Conservation (phyloP, 2,797 vertebrate species). For the Epinephelus awoara region DNA sequence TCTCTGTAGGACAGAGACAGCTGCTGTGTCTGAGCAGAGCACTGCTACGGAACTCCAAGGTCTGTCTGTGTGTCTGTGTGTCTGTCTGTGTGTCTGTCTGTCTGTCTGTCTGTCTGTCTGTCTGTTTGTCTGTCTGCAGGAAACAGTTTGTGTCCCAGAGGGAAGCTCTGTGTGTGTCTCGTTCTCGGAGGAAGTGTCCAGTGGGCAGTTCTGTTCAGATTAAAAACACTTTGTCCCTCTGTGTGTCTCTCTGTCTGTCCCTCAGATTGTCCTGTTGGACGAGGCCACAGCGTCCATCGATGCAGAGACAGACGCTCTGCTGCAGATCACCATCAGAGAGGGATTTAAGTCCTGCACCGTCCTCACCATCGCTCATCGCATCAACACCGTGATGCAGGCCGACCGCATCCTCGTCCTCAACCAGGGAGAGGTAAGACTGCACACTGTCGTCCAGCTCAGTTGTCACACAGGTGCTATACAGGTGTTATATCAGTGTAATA, state of each 20-base stretch:
- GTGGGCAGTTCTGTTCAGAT: too few relatives aligned
- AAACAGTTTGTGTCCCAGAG: too few relatives aligned
- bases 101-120: neutral
- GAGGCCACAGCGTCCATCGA: slow-evolving; percentile 88
- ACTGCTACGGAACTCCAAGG: slow-evolving; percentile 84
- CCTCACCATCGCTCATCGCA: slow-evolving; percentile 85
- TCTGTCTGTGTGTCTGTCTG: slow-evolving; percentile 30
- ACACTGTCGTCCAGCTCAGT: too few relatives aligned
- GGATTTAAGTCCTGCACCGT: slow-evolving; percentile 83
- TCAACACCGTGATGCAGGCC: slow-evolving; percentile 83
- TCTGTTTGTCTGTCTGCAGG: too few relatives aligned
- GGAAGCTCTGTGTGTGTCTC: too few relatives aligned
- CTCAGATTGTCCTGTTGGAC: slow-evolving; percentile 86
- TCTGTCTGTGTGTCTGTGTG: slow-evolving; percentile 6
- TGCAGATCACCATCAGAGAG: slow-evolving; percentile 84
- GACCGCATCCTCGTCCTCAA: slow-evolving; percentile 86
- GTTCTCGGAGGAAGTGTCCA: too few relatives aligned
- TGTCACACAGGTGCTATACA: too few relatives aligned
- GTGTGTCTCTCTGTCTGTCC: slow-evolving; percentile 1
- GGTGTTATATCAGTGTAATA: too few relatives aligned
- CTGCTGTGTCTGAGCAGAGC: slow-evolving; percentile 86
- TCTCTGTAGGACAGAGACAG: slow-evolving; percentile 86
- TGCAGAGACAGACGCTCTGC: slow-evolving; percentile 82
- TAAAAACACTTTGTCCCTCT: too few relatives aligned
- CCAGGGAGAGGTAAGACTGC: slow-evolving; percentile 73